These are phyloP conservation scores for Apostichopus japonicus DNA, from an alignment of 35 echinoderm and acorn worm genomes.

Conservation along the genomic window DNA sequence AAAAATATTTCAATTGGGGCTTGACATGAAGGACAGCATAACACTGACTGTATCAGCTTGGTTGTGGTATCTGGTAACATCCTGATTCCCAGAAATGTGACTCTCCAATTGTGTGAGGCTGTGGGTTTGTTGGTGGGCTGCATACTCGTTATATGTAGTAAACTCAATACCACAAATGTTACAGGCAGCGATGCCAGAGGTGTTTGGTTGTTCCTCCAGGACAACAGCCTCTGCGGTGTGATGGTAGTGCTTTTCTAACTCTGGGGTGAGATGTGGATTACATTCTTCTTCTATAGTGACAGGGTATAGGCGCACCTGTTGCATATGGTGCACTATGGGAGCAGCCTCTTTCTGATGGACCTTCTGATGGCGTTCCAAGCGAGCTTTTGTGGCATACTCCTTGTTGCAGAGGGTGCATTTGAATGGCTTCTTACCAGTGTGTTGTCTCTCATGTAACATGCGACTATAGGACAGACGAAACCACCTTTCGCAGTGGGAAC, in stretches of 20 bases:
- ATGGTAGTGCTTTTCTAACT: slow-evolving; percentile 32
- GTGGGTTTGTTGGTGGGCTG: slow-evolving; percentile 40
- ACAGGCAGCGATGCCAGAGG: background rate
- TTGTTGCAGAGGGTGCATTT: slow-evolving; percentile 31
- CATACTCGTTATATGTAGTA: slow-evolving; percentile 21
- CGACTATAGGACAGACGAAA: slow-evolving; percentile 36
- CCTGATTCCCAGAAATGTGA: background rate
- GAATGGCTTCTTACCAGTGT: slow-evolving; percentile 66
- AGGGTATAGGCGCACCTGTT: slow-evolving; percentile 1
- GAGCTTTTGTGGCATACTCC: slow-evolving; percentile 38
- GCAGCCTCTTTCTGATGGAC: background rate
- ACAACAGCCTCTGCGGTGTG: slow-evolving; percentile 15
- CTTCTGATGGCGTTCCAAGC: slow-evolving; percentile 48
- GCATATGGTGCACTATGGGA: background rate
- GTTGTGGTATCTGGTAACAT: slow-evolving; percentile 29
- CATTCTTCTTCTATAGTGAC: slow-evolving; percentile 6
- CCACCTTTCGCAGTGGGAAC: slow-evolving; percentile 32
- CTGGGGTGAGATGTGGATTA: slow-evolving; percentile 35
- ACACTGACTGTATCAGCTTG: slow-evolving; percentile 50
- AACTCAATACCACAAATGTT: slow-evolving; percentile 54
- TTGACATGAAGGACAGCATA: slow-evolving; percentile 53
- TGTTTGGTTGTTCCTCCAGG: background rate
- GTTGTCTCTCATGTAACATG: slow-evolving; percentile 59
- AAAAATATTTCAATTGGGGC: background rate
- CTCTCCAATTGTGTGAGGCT: slow-evolving; percentile 46